These are phyloP conservation scores for Pristionchus fissidentatus DNA, from an alignment of 2,888 invertebrate species.

Conservation along the genomic window DNA sequence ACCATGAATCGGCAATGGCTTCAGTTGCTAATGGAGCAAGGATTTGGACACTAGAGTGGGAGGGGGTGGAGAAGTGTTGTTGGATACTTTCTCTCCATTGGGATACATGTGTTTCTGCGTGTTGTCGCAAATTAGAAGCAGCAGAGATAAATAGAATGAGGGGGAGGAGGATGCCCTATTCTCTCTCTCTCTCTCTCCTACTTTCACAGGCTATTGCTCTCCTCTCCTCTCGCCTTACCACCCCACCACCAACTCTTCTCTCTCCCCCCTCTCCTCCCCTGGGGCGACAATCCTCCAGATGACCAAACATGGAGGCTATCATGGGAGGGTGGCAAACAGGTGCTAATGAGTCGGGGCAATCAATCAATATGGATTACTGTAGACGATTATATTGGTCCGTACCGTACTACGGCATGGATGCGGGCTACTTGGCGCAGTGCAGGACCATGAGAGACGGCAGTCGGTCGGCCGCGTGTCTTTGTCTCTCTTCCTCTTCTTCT, in stretches of 20 bases:
- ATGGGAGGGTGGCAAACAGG: neutral
- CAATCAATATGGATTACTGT: neutral
- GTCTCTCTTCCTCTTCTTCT: neutral
- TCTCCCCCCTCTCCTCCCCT: neutral
- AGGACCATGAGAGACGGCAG: neutral
- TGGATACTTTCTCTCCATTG: too few relatives aligned
- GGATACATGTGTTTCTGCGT: conserved; percentile 42
- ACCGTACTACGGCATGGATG: too few relatives aligned
- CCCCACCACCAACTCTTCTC: too few relatives aligned
- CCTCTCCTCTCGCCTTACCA: neutral
- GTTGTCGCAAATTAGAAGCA: conserved; percentile 35
- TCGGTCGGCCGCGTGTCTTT: neutral
- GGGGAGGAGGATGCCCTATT: neutral
- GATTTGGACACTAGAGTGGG: neutral
- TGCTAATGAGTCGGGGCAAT: neutral
- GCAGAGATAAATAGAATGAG: neutral
- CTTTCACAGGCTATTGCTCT: conserved; percentile 3
- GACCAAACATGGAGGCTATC: conserved; percentile 6
- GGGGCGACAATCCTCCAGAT: conserved; percentile 34
- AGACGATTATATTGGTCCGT: too few relatives aligned
- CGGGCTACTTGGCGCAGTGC: too few relatives aligned
- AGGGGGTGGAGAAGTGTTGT: neutral
- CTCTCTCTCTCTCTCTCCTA: neutral
- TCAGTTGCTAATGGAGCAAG: neutral
- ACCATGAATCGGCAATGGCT: neutral